Evolutionary conservation across 1,140 invertebrate genomes (phyloP), one percentile per base, ranked within the genome.

Genomic region (Heterodera schachtii): DNA sequence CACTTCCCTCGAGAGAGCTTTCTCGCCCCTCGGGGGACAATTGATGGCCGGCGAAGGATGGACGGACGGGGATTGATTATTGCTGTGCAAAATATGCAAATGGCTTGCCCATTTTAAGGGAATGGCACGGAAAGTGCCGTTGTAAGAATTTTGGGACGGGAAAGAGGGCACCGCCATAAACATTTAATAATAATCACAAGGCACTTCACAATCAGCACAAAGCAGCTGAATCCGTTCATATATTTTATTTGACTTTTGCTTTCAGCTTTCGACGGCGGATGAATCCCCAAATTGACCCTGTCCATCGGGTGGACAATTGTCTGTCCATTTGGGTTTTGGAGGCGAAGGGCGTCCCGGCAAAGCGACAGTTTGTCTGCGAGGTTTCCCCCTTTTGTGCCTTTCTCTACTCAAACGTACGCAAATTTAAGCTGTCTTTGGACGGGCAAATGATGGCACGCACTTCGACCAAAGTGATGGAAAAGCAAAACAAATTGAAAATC

Each of bases 261-360:
- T 89, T 82, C 78, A 90, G 89, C 71, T 73, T 89, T 41, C 86
- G 86, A 9, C 70, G 79, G 60, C 81, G 76, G 31, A 90, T 90
- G 88, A 90, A 90, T 77, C 88, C 89, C 43, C 60, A 85, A n/a
- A 69, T 76, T 19, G 88, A 90, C 70, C 41, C 69, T 6, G 64
- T 70, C 4, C 92, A 95, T 41, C 92, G 95, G 77, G 95, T 94
- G 74, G 95, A 98, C 90, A 95, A 96, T 90, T 95, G 94, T 0
- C 92, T 98, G 7, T 94, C 96, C 90, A 93, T 98, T 82, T 97
- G 95, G 94, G 93, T 98, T 73, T 92, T 96, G 46, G 96, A 98
- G 91, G 96, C 95, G 2, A 98, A 98, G 91, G 95, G 95, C 87
- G 92, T 97, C 69, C 93, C 94, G 49, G 92, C 94, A 44, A 97